Conservation (phyloP, 1,140 invertebrate genomes). For the Procambarus virginalis region DNA sequence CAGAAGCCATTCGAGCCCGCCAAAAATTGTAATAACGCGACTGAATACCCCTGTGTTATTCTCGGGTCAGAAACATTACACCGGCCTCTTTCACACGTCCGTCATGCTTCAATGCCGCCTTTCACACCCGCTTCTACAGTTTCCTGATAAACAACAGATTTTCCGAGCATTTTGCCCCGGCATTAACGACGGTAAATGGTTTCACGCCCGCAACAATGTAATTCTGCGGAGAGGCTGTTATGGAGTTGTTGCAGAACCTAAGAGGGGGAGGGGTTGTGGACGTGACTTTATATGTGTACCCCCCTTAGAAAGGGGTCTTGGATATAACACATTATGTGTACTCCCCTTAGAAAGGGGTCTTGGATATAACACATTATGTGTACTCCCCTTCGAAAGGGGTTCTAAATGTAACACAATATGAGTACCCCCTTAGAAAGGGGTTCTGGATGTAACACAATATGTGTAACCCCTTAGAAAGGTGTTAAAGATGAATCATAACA, state of each 20-base stretch:
- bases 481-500: too few relatives aligned
- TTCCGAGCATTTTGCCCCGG: not conserved
- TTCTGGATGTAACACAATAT: too few relatives aligned
- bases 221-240: not conserved
- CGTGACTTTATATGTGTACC: not conserved
- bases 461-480: too few relatives aligned
- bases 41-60: not conserved
- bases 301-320: too few relatives aligned
- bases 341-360: too few relatives aligned
- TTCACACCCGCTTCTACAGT: not conserved
- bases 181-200: not conserved
- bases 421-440: too few relatives aligned
- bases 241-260: too few relatives aligned
- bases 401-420: too few relatives aligned
- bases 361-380: too few relatives aligned
- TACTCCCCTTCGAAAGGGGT: too few relatives aligned
- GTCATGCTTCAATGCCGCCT: not conserved
- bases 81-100: not conserved
- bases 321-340: too few relatives aligned
- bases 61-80: not conserved
- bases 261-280: not conserved
- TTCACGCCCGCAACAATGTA: not conserved
- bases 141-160: not conserved
- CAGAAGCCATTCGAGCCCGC: not conserved
- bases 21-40: constrained; percentile 41